Percentiles rank a stretch among this genome's conserved stretches.
Evolutionary conservation across 1,140 invertebrate genomes (phyloP).

Genomic region (Mactra quadrangularis): DNA sequence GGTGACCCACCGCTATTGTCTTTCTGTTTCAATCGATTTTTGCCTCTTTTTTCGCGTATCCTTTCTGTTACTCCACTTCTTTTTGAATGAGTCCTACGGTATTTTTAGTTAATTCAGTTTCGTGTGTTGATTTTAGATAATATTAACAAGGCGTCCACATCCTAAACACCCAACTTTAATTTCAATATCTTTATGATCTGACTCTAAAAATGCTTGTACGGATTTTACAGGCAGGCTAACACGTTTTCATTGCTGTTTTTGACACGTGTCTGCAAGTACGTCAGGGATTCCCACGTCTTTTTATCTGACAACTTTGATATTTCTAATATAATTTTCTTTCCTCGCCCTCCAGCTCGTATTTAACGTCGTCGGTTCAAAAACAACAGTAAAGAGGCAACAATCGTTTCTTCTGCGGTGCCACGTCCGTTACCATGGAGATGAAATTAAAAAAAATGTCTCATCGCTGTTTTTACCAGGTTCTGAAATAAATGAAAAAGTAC

Average conservation of each 20-base stretch:
- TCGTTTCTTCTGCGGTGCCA: neutral
- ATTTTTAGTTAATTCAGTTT: neutral
- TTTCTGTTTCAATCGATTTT: constrained; percentile 18
- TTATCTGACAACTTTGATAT: constrained; percentile 12
- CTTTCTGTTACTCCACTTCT: neutral
- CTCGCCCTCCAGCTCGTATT: constrained; percentile 34
- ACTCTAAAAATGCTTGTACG: constrained; percentile 42
- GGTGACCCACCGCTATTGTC: constrained; percentile 31
- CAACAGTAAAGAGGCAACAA: constrained; percentile 24
- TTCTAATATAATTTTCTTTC: constrained; percentile 57
- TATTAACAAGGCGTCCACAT: constrained; percentile 47
- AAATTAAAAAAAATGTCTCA: constrained; percentile 34
- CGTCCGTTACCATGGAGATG: constrained; percentile 8
- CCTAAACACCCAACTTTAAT: constrained; percentile 46
- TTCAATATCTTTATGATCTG: constrained; percentile 4
- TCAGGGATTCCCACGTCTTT: constrained; percentile 22
- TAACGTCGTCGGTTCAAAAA: constrained; percentile 33
- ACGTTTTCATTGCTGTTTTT: constrained; percentile 51
- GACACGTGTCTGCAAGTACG: constrained; percentile 33
- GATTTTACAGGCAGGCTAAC: constrained; percentile 41
- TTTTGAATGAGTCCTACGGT: neutral
- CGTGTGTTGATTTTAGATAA: constrained; percentile 22
- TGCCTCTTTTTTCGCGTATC: neutral
- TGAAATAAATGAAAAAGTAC: no score
- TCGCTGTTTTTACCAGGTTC: neutral